Evolutionary conservation across 2,113 vertebrate species (phyloP).

Genomic region (Chaenogobius annularis): DNA sequence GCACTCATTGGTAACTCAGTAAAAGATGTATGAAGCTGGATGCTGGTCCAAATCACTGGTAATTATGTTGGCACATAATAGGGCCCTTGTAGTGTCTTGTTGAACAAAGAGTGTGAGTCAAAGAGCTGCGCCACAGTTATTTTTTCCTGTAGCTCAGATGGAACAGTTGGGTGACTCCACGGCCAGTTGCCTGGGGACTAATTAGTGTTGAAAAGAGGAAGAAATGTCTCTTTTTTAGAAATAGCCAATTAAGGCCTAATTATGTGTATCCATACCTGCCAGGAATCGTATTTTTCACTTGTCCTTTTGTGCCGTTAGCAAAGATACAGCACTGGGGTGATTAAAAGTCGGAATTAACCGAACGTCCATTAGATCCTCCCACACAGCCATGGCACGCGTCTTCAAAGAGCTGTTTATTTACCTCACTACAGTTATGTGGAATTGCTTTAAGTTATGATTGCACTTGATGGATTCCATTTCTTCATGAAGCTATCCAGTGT

Average conservation of each 20-base stretch:
- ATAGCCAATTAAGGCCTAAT: constrained; percentile 34
- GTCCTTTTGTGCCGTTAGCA: constrained; percentile 17
- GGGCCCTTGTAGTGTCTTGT: not conserved
- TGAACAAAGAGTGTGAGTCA: not conserved
- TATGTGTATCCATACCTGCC: constrained; percentile 35
- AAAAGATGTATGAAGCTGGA: not conserved
- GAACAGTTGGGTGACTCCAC: constrained; percentile 21
- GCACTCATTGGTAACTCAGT: not conserved
- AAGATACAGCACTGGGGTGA: constrained; percentile 3
- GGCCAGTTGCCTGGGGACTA: constrained; percentile 39
- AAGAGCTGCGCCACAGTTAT: not conserved
- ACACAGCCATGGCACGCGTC: constrained; percentile 20
- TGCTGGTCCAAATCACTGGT: not conserved
- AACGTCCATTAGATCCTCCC: constrained; percentile 34
- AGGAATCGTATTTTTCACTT: constrained; percentile 32
- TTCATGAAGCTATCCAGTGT: not conserved
- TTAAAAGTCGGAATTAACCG: constrained; percentile 45
- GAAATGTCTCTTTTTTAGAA: constrained; percentile 32
- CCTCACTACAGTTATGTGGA: constrained; percentile 23
- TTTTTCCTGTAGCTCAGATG: constrained; percentile 10
- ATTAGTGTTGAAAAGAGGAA: constrained; percentile 29
- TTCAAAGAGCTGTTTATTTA: constrained; percentile 37
- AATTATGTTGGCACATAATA: not conserved
- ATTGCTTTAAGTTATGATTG: constrained; percentile 10
- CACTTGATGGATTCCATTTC: constrained; percentile 9